These are phyloP conservation scores for Syngnathus typhle DNA, from an alignment of 2,113 vertebrate genomes.

Conservation along the genomic window DNA sequence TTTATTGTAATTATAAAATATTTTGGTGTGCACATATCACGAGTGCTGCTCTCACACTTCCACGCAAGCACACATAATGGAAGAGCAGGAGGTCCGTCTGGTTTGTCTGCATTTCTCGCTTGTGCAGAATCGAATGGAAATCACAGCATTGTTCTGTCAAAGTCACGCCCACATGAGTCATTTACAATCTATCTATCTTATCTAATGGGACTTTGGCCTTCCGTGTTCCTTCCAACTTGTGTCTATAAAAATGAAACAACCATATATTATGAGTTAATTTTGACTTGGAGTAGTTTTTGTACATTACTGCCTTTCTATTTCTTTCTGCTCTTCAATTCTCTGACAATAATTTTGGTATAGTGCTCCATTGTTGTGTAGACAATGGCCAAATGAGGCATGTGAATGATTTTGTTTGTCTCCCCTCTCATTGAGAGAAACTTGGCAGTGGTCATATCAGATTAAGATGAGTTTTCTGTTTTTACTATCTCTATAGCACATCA, in stretches of 20 bases:
- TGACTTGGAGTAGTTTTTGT: neutral
- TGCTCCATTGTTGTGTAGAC: too few relatives aligned
- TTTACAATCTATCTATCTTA: constrained; percentile 2
- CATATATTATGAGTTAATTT: neutral
- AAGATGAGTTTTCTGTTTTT: neutral
- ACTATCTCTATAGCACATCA: neutral
- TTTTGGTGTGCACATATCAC: neutral
- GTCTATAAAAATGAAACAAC: neutral
- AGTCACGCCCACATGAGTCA: constrained; percentile 8
- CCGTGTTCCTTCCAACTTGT: neutral
- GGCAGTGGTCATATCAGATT: neutral
- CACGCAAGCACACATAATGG: neutral
- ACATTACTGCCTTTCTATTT: neutral
- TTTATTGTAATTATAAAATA: neutral
- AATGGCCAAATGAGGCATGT: too few relatives aligned
- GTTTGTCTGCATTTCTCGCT: constrained; percentile 29
- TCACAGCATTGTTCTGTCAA: neutral
- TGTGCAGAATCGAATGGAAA: constrained; percentile 12
- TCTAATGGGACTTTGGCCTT: neutral
- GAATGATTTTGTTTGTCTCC: too few relatives aligned
- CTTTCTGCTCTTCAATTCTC: neutral
- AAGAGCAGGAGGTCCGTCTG: constrained; percentile 1
- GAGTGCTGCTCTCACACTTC: neutral
- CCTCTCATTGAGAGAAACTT: too few relatives aligned
- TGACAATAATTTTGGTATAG: too few relatives aligned